Evolutionary conservation across 2,797 vertebrate genomes (phyloP), one percentile per base, ranked within the genome.

Genomic region (Discoglossus pictus): DNA sequence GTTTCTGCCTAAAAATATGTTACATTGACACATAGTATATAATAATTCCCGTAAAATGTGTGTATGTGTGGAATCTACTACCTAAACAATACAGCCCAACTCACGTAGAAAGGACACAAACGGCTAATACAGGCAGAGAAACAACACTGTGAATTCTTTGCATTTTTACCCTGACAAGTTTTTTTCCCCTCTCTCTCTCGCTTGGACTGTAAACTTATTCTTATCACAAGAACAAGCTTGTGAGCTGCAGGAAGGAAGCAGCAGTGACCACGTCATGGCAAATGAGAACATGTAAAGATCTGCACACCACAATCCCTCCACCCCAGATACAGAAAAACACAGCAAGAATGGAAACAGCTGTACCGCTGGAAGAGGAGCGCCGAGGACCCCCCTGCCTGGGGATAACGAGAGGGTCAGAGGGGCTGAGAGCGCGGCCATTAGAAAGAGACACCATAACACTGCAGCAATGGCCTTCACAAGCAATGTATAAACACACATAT

Each of bases 181-280:
- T 61, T 65, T 71, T 72, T 79, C 77, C 74, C 76, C 44, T 61
- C 72, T 76, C 39, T 51, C 59, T 66, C 73, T 62, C 54, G 77
- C 82, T 78, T 27, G 75, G 9, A 48, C 76, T 70, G 66, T 47
- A 76, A 84, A 81, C 6, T 50, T 73, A 76, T 68, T 73, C 82
- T 91, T 91, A 92, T 91, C 90, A 86, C 80, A 75, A 80, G 43
- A 80, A 73, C 77, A 85, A 79, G 77, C 83, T 81, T 61, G 0
- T 63, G 74, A 86, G 81, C 79, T 79, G 83, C 87, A 88, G 90
- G 90, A 92, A 92, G 91, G 91, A 92, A 92, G 85, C 83, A 62
- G 82, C 73, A 73, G 78, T 86, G 83, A 85, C 85, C 86, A 85
- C 87, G 83, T 92, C 89, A 91, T 15, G 83, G 86, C 87, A 90